phyloP scores from a whole-genome alignment of 2,797 vertebrate species.

The Carcharodon carcharias region DNA sequence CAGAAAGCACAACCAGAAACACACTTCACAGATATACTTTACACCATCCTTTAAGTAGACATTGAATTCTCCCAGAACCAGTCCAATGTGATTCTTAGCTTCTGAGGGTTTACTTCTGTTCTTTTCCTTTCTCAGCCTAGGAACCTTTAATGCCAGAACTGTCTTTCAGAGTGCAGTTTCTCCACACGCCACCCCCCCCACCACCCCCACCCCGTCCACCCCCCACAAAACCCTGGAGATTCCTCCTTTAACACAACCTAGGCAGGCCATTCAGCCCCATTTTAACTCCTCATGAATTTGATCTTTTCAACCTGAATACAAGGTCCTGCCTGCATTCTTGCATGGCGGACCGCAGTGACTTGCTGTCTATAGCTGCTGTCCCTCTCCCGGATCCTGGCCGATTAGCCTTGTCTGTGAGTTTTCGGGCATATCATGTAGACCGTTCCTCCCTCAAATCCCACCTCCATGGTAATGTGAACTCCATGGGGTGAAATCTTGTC shows the following conservation, averaged over 20 bases:
- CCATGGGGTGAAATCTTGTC: background rate
- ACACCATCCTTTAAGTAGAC: too few relatives aligned
- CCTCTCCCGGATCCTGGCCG: too few relatives aligned
- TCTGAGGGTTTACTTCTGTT: background rate
- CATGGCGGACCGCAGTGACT: too few relatives aligned
- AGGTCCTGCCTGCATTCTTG: background rate
- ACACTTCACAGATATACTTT: too few relatives aligned
- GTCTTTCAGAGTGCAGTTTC: background rate
- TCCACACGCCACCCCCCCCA: too few relatives aligned
- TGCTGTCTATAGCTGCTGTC: too few relatives aligned
- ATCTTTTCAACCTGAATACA: background rate
- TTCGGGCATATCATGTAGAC: too few relatives aligned
- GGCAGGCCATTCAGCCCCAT: background rate
- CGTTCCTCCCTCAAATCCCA: background rate
- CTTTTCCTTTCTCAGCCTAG: background rate
- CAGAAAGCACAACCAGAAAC: too few relatives aligned
- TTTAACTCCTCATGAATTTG: background rate
- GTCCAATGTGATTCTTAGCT: background rate
- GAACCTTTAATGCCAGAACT: background rate
- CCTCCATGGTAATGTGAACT: background rate
- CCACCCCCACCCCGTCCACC: too few relatives aligned
- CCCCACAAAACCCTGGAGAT: background rate
- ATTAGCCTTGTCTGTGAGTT: background rate
- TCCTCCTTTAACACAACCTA: background rate
- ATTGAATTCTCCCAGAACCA: background rate